Base-by-base conservation (phyloP, 2,888 invertebrate species). In the Enchytraeus crypticus region DNA sequence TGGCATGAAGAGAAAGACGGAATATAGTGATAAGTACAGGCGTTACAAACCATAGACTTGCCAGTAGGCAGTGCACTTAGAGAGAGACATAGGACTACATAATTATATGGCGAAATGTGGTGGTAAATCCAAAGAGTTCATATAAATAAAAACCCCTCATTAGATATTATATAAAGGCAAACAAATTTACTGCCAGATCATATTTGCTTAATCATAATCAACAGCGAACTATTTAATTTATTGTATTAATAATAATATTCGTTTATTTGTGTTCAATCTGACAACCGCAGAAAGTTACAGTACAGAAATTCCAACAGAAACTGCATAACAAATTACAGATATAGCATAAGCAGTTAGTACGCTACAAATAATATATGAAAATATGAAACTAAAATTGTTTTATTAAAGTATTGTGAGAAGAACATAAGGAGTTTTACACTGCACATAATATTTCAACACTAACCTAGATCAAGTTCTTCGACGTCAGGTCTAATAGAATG, bases 401-500 rank as follows among this genome's bases (percentile, higher is more conserved):
- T 47, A 47, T 18, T 5, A 47, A 11, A 18, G 21, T 47, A 21
- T 47, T 47, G 23, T 23, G 8, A 38, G 8, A 38, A 47, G 49
- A 47, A 8, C 23, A 47, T 21, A 47, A 18, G 11, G 8, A 11
- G 8, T 8, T 47, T 8, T 18, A 47, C 8, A 11, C 18, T 18
- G 38, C 8, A 11, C 8, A 18, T 38, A 11, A 11, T 38, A 32
- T 14, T 46, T 5, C 11, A 51, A 33, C 14, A 61, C 64, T 64
- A 71, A 88, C 88, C 89, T 74, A 98, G 85, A 83, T 98, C 97
- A 73, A 98, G 85, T 80, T 96, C 96, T 75, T 93, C 92, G 77
- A 92, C 91, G 74, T 89, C 85, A 53, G 97, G 98, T 76, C 97
- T 84, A 79, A 92, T 90, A 71, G 93, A 92, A 80, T 91, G 92